Evolutionary conservation across 92 coral and sea anemone genomes (phyloP).

Genomic region (Pocillopora meandrina): DNA sequence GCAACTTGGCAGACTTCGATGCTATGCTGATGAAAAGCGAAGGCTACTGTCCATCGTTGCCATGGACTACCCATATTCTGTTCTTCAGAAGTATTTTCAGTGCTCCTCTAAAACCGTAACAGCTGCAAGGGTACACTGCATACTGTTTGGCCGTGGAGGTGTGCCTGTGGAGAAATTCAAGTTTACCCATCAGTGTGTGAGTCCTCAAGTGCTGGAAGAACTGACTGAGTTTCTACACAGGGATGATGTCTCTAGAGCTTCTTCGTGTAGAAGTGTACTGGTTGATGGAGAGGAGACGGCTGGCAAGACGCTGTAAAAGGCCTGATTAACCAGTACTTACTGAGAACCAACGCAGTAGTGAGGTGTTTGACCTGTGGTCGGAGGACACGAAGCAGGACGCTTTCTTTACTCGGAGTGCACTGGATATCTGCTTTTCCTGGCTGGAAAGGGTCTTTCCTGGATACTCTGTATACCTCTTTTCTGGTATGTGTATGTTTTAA

Average conservation of each 20-base stretch:
- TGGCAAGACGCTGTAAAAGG: not conserved
- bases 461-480: conserved; percentile 20
- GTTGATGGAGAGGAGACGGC: too few relatives aligned
- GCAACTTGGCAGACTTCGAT: conserved; percentile 21
- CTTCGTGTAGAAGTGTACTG: conserved; percentile 43
- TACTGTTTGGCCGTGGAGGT: conserved; percentile 51
- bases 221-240: conserved; percentile 5
- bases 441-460: conserved; percentile 30
- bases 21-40: conserved; percentile 28
- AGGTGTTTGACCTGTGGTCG: conserved; percentile 16
- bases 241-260: conserved; percentile 27
- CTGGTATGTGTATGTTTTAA: conserved; percentile 6
- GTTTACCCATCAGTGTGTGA: conserved; percentile 18
- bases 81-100: not conserved
- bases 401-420: conserved; percentile 39
- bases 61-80: conserved; percentile 17
- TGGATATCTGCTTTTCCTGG: conserved; percentile 32
- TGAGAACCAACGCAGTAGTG: not conserved
- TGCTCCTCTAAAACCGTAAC: conserved; percentile 22
- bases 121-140: conserved; percentile 54
- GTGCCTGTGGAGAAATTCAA: conserved; percentile 13
- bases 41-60: conserved; percentile 37
- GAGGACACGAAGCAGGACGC: conserved; percentile 44
- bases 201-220: conserved; percentile 16
- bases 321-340: not conserved